Percentiles rank a stretch among this genome's conserved stretches.
Evolutionary conservation across 2,797 vertebrate species (phyloP).

Genomic region (Sebastes itinus): DNA sequence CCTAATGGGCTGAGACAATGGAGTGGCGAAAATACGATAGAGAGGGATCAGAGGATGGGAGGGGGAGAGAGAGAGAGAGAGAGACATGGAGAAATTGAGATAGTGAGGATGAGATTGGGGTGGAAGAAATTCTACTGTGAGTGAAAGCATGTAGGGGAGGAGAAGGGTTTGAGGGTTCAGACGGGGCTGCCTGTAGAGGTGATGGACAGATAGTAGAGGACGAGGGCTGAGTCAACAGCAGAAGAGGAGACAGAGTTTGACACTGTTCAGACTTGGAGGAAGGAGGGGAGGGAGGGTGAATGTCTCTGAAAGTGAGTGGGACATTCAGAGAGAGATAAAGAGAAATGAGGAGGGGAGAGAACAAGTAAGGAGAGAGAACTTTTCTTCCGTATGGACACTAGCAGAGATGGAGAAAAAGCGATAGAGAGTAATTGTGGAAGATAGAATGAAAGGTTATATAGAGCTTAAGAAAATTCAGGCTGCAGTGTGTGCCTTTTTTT

Average conservation of each 20-base stretch:
- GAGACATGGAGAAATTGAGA: constrained; percentile 44
- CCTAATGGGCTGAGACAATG: constrained; percentile 79
- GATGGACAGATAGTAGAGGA: constrained; percentile 38
- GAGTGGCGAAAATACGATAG: constrained; percentile 67
- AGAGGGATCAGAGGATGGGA: constrained; percentile 51
- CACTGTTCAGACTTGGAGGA: constrained; percentile 1
- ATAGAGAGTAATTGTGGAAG: constrained; percentile 17
- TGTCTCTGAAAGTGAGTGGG: neutral
- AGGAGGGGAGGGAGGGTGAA: neutral
- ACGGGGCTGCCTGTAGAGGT: constrained; percentile 1
- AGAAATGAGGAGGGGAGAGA: constrained; percentile 6
- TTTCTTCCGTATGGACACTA: neutral
- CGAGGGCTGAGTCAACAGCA: constrained; percentile 1
- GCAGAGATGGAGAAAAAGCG: constrained; percentile 15
- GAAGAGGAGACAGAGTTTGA: constrained; percentile 16
- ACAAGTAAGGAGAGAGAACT: neutral
- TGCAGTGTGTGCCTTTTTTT: neutral
- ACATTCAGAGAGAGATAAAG: constrained; percentile 7
- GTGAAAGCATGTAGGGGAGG: constrained; percentile 1
- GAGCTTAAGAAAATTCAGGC: constrained; percentile 25
- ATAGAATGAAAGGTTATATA: constrained; percentile 31
- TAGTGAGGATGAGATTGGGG: constrained; percentile 40
- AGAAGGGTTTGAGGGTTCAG: constrained; percentile 12
- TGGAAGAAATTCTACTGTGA: constrained; percentile 31
- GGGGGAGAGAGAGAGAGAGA: neutral